These are phyloP conservation scores for Zoanthus sociatus DNA, from an alignment of 92 coral and sea anemone species.

Conservation along the genomic window DNA sequence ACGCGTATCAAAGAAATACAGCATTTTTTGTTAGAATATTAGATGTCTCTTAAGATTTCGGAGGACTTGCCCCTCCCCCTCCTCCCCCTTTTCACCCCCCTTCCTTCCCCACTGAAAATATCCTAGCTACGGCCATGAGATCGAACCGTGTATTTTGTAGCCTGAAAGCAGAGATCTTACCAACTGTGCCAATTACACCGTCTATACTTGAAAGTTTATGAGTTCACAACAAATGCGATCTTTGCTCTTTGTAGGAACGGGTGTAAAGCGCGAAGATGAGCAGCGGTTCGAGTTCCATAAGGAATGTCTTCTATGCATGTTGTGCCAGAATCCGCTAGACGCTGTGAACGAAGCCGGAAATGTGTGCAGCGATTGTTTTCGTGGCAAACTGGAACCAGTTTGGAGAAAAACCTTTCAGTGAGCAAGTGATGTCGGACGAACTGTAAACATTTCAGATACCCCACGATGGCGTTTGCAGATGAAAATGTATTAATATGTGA, in stretches of 20 bases:
- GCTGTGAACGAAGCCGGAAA: conserved; percentile 31
- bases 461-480: not conserved
- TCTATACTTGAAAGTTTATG: not conserved
- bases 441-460: not conserved
- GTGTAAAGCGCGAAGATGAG: conserved; percentile 25
- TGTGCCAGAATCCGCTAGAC: conserved; percentile 32
- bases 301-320: conserved; percentile 24
- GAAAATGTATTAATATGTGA: not conserved
- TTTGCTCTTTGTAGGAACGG: not conserved
- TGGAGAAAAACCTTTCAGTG: not conserved
- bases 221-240: not conserved
- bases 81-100: no score
- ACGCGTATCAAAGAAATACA: no score
- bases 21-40: no score
- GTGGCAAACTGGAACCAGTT: conserved; percentile 10
- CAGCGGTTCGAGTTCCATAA: conserved; percentile 16
- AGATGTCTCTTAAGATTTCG: no score
- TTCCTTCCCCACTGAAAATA: no score
- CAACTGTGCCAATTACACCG: not conserved
- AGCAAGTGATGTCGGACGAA: conserved; percentile 35
- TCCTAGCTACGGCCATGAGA: no score
- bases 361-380: conserved; percentile 28
- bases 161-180: no score
- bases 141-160: no score
- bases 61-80: no score